These are phyloP conservation scores for Lasaia peninsularis DNA, from an alignment of 1,140 invertebrate genomes.

Conservation along the genomic window DNA sequence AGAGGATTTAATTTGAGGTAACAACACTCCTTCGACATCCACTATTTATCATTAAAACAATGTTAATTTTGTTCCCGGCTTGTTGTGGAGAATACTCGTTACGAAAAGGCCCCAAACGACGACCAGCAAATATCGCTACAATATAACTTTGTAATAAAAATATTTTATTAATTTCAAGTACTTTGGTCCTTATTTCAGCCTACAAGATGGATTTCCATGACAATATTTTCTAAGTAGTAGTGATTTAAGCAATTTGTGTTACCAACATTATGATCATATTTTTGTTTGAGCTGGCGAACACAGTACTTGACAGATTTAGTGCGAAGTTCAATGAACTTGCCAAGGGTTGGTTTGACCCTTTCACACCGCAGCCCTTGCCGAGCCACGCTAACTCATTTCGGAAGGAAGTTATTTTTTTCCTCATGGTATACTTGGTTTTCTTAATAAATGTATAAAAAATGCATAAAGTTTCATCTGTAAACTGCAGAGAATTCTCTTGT, in stretches of 20 bases:
- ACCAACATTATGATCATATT: not conserved
- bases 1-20: no score
- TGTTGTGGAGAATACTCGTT: no score
- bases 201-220: no score
- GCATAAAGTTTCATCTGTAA: not conserved
- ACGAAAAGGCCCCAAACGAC: no score
- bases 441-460: slow-evolving; percentile 1
- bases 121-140: no score
- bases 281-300: not conserved
- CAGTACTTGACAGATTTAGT: slow-evolving; percentile 18
- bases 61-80: no score
- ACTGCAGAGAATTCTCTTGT: not conserved
- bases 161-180: no score
- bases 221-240: no score
- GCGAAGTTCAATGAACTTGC: slow-evolving; percentile 23
- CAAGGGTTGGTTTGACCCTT: slow-evolving; percentile 21
- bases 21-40: no score
- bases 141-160: no score
- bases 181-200: no score
- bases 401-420: slow-evolving; percentile 10
- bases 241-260: not conserved
- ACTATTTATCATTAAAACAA: no score
- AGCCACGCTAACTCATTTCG: slow-evolving; percentile 5
- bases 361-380: slow-evolving; percentile 17
- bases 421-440: not conserved